Percentiles rank a stretch among this genome's conserved stretches.
phyloP scores from a whole-genome alignment of 2,888 invertebrate species.

The Lepas anatifera region DNA sequence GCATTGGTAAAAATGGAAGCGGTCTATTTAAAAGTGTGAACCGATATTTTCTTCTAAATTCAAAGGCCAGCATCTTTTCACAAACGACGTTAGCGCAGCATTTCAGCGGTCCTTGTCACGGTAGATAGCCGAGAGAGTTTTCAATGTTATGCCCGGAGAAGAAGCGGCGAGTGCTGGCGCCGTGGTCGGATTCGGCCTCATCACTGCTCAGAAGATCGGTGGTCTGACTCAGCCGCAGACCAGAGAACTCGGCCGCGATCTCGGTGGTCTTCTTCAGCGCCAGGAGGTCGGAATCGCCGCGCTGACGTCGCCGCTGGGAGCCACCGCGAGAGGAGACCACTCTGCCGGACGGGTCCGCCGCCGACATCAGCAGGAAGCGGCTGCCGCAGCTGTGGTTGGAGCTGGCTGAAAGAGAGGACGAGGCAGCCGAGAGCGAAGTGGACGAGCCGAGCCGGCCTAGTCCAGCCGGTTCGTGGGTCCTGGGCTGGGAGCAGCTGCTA shows the following conservation, averaged over 20 bases:
- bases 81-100: no score
- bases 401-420: no score
- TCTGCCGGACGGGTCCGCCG: slow-evolving; percentile 38
- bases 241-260: slow-evolving; percentile 73
- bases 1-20: no score
- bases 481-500: no score
- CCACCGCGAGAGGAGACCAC: slow-evolving; percentile 27
- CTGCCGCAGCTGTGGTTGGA: slow-evolving; percentile 6
- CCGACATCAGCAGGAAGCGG: slow-evolving; percentile 39
- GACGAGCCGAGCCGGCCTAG: no score
- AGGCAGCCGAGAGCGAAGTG: no score
- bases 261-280: slow-evolving; percentile 80
- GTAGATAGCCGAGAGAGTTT: slow-evolving; percentile 24
- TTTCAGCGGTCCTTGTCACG: no score
- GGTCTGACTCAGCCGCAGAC: slow-evolving; percentile 36
- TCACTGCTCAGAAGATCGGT: slow-evolving; percentile 27
- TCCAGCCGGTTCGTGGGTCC: no score
- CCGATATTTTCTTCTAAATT: no score
- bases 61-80: no score
- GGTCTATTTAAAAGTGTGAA: no score
- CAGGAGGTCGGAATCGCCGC: slow-evolving; percentile 45
- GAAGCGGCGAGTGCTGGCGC: slow-evolving; percentile 6
- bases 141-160: slow-evolving; percentile 24
- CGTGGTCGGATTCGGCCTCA: slow-evolving; percentile 18
- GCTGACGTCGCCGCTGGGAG: slow-evolving; percentile 16